A percentile compares a stretch with the other conserved stretches of the same genome.
phyloP scores from a whole-genome alignment of 2,113 vertebrate genomes.

The Vimba vimba region DNA sequence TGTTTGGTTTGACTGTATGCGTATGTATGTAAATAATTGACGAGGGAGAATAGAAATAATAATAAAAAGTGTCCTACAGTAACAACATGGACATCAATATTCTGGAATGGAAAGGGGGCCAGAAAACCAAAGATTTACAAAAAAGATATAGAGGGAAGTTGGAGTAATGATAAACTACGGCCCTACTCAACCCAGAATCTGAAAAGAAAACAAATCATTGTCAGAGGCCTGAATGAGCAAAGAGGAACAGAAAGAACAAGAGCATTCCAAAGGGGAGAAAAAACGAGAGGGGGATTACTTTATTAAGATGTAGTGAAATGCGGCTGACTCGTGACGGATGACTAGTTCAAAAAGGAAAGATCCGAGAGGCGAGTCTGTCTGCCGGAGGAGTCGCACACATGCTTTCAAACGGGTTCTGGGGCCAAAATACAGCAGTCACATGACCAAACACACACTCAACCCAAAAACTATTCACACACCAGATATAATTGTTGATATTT shows the following conservation, averaged over 20 bases:
- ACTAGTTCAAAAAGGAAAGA: conserved; percentile 66
- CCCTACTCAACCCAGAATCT: conserved; percentile 73
- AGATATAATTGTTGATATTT: too few species aligned
- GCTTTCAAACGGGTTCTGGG: conserved; percentile 64
- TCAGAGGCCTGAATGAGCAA: conserved; percentile 72
- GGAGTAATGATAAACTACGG: conserved; percentile 78
- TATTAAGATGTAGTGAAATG: conserved; percentile 82
- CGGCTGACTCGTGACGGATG: conserved; percentile 76
- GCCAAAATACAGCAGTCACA: conserved; percentile 61
- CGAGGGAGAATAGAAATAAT: background rate
- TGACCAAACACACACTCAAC: too few species aligned
- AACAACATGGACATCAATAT: background rate
- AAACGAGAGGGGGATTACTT: conserved; percentile 78
- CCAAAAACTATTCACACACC: too few species aligned
- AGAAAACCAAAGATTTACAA: conserved; percentile 37
- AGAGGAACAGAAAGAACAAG: conserved; percentile 78
- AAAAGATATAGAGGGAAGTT: conserved; percentile 59
- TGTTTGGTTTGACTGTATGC: background rate
- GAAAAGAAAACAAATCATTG: conserved; percentile 78
- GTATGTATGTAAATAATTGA: background rate
- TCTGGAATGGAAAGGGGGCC: background rate
- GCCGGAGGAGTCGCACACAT: conserved; percentile 68
- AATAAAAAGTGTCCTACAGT: background rate
- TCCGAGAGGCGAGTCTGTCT: conserved; percentile 73
- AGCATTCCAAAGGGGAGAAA: conserved; percentile 76